These are phyloP conservation scores for Schizothorax lantsangensis DNA, from an alignment of 2,797 vertebrate species.

Conservation along the genomic window DNA sequence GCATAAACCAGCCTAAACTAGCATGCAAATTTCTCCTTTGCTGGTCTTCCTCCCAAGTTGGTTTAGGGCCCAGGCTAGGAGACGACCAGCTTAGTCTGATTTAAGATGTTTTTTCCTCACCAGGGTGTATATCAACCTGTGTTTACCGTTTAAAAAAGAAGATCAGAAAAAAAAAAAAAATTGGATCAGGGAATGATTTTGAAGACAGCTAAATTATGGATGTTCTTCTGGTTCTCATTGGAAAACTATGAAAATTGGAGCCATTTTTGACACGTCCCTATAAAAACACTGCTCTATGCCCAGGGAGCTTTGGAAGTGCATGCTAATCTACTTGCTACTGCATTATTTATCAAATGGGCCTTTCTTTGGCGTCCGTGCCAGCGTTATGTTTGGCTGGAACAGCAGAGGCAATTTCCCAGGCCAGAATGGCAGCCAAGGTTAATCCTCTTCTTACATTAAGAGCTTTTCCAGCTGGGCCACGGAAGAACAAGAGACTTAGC, in stretches of 20 bases:
- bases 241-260: slow-evolving; percentile 29
- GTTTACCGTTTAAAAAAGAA: neutral
- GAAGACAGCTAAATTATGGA: slow-evolving; percentile 14
- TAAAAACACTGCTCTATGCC: slow-evolving; percentile 24
- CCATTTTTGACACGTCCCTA: slow-evolving; percentile 37
- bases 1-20: neutral
- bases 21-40: neutral
- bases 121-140: neutral
- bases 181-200: slow-evolving; percentile 25
- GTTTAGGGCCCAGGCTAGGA: neutral
- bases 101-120: neutral
- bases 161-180: neutral
- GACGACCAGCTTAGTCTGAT: neutral
- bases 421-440: slow-evolving; percentile 77
- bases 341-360: slow-evolving; percentile 71
- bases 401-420: slow-evolving; percentile 69
- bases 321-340: slow-evolving; percentile 63
- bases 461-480: slow-evolving; percentile 61
- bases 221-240: slow-evolving; percentile 15
- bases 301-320: slow-evolving; percentile 40
- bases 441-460: slow-evolving; percentile 70
- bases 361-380: slow-evolving; percentile 69
- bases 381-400: slow-evolving; percentile 74
- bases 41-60: neutral
- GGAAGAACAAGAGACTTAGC: slow-evolving; percentile 32